phyloP scores from a whole-genome alignment of 1,140 invertebrate species.

The Bradysia coprophila region DNA sequence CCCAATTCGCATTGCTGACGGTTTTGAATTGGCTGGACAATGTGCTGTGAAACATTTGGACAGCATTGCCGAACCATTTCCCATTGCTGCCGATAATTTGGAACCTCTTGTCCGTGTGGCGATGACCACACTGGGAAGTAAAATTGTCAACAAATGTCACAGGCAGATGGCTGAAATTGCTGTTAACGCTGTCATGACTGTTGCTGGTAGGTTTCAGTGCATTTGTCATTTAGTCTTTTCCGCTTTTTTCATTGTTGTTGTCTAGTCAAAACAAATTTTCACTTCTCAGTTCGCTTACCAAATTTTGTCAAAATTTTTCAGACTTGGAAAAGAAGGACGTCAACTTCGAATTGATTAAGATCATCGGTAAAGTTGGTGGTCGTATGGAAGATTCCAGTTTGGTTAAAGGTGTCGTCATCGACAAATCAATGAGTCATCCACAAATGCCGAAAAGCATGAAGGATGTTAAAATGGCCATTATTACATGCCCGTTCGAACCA shows the following conservation, averaged over 20 bases:
- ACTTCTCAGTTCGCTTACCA: conserved; percentile 75
- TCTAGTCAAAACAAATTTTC: conserved; percentile 13
- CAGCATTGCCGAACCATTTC: conserved; percentile 75
- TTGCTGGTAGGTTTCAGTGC: conserved; percentile 8
- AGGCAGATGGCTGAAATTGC: conserved; percentile 98
- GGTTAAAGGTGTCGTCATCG: conserved; percentile 92
- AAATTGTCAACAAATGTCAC: conserved; percentile 88
- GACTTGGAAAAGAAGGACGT: conserved; percentile 90
- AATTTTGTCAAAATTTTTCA: conserved; percentile 39
- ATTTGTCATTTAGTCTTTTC: not conserved
- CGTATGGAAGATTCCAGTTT: conserved; percentile 93
- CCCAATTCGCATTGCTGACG: conserved; percentile 96
- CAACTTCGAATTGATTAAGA: conserved; percentile 98
- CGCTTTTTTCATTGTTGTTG: not conserved
- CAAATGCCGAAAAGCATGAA: conserved; percentile 91
- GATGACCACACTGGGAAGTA: conserved; percentile 98
- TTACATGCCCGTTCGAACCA: conserved; percentile 99
- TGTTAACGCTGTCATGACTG: conserved; percentile 67
- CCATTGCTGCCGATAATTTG: conserved; percentile 59
- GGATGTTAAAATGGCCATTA: conserved; percentile 88
- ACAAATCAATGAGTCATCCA: conserved; percentile 98
- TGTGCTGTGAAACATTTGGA: conserved; percentile 76
- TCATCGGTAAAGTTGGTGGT: conserved; percentile 96
- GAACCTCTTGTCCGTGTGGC: conserved; percentile 88
- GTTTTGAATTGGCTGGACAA: conserved; percentile 92